Percentiles rank a stretch among this genome's conserved stretches.
Conservation (phyloP, 1,140 invertebrate genomes). For the Amphibalanus amphitrite region DNA sequence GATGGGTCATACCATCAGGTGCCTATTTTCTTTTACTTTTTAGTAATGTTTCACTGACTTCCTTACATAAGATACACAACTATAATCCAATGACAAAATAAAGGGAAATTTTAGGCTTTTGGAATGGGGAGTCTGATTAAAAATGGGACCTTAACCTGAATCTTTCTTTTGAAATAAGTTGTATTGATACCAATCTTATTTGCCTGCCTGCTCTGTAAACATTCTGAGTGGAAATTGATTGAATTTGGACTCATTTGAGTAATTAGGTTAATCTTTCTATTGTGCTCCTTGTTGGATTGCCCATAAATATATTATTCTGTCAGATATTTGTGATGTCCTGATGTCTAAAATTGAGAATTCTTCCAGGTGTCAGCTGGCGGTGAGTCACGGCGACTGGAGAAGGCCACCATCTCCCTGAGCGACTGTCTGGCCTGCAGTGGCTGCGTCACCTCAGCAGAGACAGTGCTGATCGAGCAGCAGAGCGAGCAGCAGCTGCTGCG, state of each 20-base stretch:
- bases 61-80: background rate
- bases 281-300: background rate
- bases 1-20: background rate
- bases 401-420: conserved; percentile 83
- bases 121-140: background rate
- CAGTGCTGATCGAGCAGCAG: conserved; percentile 86
- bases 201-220: too few relatives aligned
- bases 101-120: background rate
- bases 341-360: conserved; percentile 12
- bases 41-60: conserved; percentile 5
- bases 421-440: conserved; percentile 98
- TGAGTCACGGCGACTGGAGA: conserved; percentile 44
- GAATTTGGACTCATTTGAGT: background rate
- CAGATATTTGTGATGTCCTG: background rate
- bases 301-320: background rate
- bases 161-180: too few relatives aligned
- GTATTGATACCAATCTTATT: too few relatives aligned
- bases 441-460: conserved; percentile 97
- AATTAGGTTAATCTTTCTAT: background rate
- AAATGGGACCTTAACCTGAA: background rate
- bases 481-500: conserved; percentile 66
- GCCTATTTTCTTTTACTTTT: background rate
- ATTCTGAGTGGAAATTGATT: background rate
- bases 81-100: background rate
- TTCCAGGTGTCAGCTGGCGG: conserved; percentile 25